Evolutionary conservation across 2,113 vertebrate species (phyloP), one percentile per base, ranked within the genome.

Genomic region (Gymnocephalus cernua): DNA sequence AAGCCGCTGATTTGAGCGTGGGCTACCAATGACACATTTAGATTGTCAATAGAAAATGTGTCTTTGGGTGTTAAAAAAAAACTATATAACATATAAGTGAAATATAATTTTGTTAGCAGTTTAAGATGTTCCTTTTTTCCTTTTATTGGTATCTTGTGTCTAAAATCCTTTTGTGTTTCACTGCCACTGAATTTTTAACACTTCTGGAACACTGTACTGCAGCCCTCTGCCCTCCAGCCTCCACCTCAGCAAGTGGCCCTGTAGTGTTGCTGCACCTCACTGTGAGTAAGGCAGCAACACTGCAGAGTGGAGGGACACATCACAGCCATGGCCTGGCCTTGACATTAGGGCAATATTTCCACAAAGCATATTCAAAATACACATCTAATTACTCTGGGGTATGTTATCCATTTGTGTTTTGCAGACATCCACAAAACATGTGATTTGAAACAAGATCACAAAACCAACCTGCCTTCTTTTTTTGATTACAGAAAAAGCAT

Each of bases 241-340:
- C 69, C 76, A 83, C 71, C 82, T 79, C 86, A 82, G 83, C 83
- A 58, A 78, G 81, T 0, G 61, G 80, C 67, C 71, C 85, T 78
- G 72, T 68, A 57, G 83, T 70, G 87, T 58, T 81, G 83, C 71
- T 82, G 75, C 82, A 77, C 80, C 80, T 82, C 16, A 4, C 86
- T 88, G 84, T 27, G 82, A 80, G 80, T 11, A 58, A 86, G 66
- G 58, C 68, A 77, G 77, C 10, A 75, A 8, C 25, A 56, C 88
- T 62, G 67, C 83, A 82, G 83, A 76, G 83, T 63, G 85, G 56
- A 85, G 64, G 27, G 58, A 86, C 77, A 81, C 76, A 41, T 64
- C 83, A 72, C 59, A 72, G 32, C 73, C 23, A 59, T 32, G 63
- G 29, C 45, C 61, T 68, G 67, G 68, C 51, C 44, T 50, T 9